Evolutionary conservation across 2,113 vertebrate species (phyloP), one percentile per base, ranked within the genome.

Genomic region (Xenus cinereus): DNA sequence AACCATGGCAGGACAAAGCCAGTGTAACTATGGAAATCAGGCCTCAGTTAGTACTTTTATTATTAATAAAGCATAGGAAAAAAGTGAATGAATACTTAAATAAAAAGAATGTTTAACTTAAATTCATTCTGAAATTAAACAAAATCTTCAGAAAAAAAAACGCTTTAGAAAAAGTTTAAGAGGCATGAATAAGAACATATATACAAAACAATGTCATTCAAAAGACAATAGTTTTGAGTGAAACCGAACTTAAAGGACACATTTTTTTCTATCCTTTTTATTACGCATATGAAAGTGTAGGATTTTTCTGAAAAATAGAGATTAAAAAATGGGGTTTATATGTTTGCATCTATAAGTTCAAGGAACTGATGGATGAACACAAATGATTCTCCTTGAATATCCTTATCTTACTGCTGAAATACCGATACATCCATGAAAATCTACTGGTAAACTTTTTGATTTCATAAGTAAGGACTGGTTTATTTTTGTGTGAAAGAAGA

Each of bases 301-400:
- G 14, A 50, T 78, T 69, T 73, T 7, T 74, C 18, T 75, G 20
- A 74, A 89, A 62, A 32, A 3, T 7, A 59, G 20, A 67, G 16
- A 19, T 28, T 56, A 73, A 62, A 43, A 43, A 22, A 32, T 3
- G 2, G 1, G 0, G 1, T 9, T 51, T 39, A 10, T 5, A 10
- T 51, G 35, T 76, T 56, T 85, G 9, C 18, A 35, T 46, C 7
- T 50, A 2, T 41, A 43, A 56, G 1, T 24, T 76, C 24, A 8
- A 83, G 26, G 23, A 87, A 78, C 32, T 27, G 0, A 21, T 59
- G 8, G 48, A 87, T 35, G 37, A 64, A 57, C 8, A 27, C 15
- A 45, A 12, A 35, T 33, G 1, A 63, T 67, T 46, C 32, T 74
- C 6, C 7, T 54, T 63, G 20, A 71, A 63, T 22, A 2, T 60